Evolutionary conservation across 2,797 vertebrate species (phyloP), one percentile per base, ranked within the genome.

Genomic region (Halcyon badia): DNA sequence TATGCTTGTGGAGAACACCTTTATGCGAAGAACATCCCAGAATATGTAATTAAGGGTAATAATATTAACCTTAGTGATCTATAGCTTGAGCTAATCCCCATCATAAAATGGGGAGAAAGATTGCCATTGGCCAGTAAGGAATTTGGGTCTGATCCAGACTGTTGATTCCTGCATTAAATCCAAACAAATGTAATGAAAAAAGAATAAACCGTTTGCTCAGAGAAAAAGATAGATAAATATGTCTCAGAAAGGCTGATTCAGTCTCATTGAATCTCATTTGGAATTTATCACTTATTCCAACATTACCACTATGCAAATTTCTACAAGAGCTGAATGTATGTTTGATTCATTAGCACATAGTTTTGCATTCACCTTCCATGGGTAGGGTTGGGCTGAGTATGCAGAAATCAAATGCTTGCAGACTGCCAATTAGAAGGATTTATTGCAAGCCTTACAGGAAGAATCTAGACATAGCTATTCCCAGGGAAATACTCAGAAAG

Each of bases 401-500:
- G 60, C 77, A 93, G 61, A 93, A 95, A 96, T 75, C 80, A 91
- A 81, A 91, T 46, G 52, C 71, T 83, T 70, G 57, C 87, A 91
- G 95, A 88, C 51, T 94, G 86, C 66, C 69, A 92, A 89, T 96
- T 97, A 96, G 70, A 96, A 92, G 75, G 91, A 96, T 97, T 97
- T 94, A 97, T 90, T 77, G 64, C 72, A 37, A 66, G 73, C 51
- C 62, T 94, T 91, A 71, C 68, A 89, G 66, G 73, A 90, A 54
- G 73, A 69, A 90, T 33, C 41, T 56, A 86, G 65, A 31, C n/a
- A 24, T 65, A 57, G 46, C 25, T 76, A 70, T 90, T 97, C 92
- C 68, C 57, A 60, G 49, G 46, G 33, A 91, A 68, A 89, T 35
- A 69, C 35, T 86, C 79, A 37, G 48, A 89, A 92, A 89, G 0